Base-by-base conservation (phyloP, 2,797 vertebrate species). In the Anas bernieri region DNA sequence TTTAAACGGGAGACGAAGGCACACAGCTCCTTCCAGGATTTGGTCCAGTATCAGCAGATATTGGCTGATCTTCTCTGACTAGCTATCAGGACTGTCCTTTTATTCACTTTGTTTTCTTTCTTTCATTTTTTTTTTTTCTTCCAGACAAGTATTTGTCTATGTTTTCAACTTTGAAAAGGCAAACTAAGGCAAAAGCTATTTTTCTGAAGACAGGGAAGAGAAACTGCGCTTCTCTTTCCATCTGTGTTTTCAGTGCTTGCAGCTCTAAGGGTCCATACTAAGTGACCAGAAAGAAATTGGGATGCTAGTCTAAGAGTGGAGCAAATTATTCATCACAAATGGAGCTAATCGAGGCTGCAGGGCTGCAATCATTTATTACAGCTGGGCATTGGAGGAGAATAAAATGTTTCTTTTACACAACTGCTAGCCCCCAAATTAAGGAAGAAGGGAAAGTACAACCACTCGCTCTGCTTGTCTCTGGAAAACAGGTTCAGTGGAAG, bases 281-380 rank as follows among this genome's bases (percentile, higher is more conserved):
- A 94, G 43, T 56, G 63, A 90, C 68, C 81, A 70, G 43, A 23
- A 88, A 88, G 70, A 90, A 67, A 62, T 2, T 13, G 31, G 56
- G 41, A 80, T 87, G 62, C 41, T 92, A 33, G 93, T 96, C 82
- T 76, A 92, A 80, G 25, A 91, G 72, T 25, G n/a, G 72, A 94
- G 78, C 21, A 83, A 93, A 95, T 95, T 87, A 87, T 92, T 94
- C 90, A 77, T 86, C 86, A 80, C 46, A 76, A 95, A 90, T 39
- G 84, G 25, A 74, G 74, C 56, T 96, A 95, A 95, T 92, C 9
- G 6, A 87, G 91, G 84, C 95, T 87, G 89, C 6, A 0, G 78
- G 78, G 78, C 85, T 91, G 89, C 64, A 91, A 88, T 94, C 86
- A 79, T 85, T 93, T 87, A 87, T 93, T 95, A 92, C 11, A 89